Evolutionary conservation across 2,888 invertebrate genomes (phyloP).

Genomic region (Dermolepida albohirtum): DNA sequence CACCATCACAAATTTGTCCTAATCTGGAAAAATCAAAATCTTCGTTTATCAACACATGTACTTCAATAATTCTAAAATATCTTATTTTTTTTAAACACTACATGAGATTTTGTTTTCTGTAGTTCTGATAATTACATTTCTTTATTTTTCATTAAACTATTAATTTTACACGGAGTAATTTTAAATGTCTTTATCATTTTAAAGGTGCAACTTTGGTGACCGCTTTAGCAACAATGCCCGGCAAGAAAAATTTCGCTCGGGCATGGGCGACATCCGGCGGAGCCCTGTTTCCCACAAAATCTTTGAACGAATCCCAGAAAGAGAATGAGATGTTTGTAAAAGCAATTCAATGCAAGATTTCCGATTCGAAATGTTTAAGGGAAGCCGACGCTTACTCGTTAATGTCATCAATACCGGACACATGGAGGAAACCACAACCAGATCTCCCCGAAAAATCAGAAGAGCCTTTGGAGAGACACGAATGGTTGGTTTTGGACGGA

Average conservation of each 20-base stretch:
- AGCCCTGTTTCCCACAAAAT: conserved; percentile 77
- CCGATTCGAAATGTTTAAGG: conserved; percentile 71
- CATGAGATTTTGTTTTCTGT: too few species aligned
- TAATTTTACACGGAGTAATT: not conserved
- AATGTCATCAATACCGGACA: conserved; percentile 77
- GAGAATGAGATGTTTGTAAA: conserved; percentile 73
- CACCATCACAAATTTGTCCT: too few species aligned
- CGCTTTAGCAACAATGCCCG: conserved; percentile 73
- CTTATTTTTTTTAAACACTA: too few species aligned
- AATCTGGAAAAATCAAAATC: too few species aligned
- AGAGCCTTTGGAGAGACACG: conserved; percentile 71
- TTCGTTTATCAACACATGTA: too few species aligned
- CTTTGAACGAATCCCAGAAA: conserved; percentile 71
- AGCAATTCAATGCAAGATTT: conserved; percentile 50
- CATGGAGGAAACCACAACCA: conserved; percentile 74
- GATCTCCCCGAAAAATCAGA: conserved; percentile 69
- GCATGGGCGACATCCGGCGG: conserved; percentile 86
- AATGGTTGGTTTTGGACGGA: conserved; percentile 83
- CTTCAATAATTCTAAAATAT: too few species aligned
- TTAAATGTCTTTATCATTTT: conserved; percentile 12
- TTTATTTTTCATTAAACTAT: too few species aligned
- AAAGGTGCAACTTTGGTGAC: conserved; percentile 82
- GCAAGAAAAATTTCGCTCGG: conserved; percentile 77
- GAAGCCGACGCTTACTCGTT: conserved; percentile 69
- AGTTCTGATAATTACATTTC: too few species aligned